A percentile compares a stretch with the other conserved stretches of the same genome.
phyloP scores from a whole-genome alignment of 2,113 vertebrate genomes.

The Panurus biarmicus region DNA sequence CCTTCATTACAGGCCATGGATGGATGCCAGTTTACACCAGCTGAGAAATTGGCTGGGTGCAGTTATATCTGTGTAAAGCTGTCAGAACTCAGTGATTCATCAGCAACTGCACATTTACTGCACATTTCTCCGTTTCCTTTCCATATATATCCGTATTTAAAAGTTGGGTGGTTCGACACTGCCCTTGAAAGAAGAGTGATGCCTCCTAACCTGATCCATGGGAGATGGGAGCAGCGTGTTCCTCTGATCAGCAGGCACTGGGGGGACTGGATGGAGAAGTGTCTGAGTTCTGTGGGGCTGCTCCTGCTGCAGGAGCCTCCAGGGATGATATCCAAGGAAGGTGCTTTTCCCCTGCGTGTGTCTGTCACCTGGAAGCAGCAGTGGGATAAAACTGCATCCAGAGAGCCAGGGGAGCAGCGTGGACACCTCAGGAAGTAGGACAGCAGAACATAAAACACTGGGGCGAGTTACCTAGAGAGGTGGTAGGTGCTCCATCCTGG shows the following conservation, averaged over 20 bases:
- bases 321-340: not conserved
- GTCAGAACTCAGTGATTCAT: constrained; percentile 49
- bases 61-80: constrained; percentile 53
- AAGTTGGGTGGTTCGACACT: constrained; percentile 39
- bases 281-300: not conserved
- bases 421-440: not conserved
- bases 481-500: not conserved
- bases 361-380: rapidly evolving
- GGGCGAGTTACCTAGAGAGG: not conserved
- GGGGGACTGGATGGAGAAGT: not conserved
- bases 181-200: constrained; percentile 34
- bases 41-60: constrained; percentile 40
- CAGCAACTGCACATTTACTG: constrained; percentile 32
- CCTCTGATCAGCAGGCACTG: not conserved
- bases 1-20: constrained; percentile 39
- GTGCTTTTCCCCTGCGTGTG: rapidly evolving
- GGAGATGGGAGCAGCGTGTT: not conserved
- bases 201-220: not conserved
- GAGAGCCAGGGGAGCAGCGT: rapidly evolving
- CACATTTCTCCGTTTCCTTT: constrained; percentile 36
- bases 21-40: constrained; percentile 56
- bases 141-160: constrained; percentile 23
- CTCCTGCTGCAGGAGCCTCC: not conserved
- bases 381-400: rapidly evolving
- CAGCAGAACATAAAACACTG: not conserved